Evolutionary conservation across 2,113 vertebrate species (phyloP), one percentile per base, ranked within the genome.

Genomic region (Oryzias woworae): DNA sequence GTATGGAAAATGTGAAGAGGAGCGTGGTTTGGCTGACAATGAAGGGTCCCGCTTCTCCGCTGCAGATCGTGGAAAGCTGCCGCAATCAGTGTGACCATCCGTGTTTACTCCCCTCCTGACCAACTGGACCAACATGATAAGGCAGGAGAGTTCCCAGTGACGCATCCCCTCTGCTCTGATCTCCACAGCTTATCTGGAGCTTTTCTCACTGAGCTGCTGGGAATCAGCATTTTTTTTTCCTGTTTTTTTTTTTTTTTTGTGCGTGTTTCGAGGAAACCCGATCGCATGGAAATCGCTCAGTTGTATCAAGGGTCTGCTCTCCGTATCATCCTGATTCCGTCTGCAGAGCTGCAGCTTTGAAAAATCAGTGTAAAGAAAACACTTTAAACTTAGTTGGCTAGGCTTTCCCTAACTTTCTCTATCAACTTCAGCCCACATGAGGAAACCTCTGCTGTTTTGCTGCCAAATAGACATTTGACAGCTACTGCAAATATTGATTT

Each of bases 41-140:
- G 31, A 62, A 74, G 24, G 55, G 49, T 71, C 61, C 66, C 46
- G 8, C 58, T 66, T 63, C 73, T 71, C 51, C 73, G 75, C 69
- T 76, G 66, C 75, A 56, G 77, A 59, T 36, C 3, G 75, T 65
- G 50, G 46, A 62, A 73, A 78, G 62, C 45, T 15, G 23, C 67
- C 44, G 12, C 67, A 83, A 85, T 85, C 85, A 62, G 71, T 42
- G 23, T 56, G 56, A 45, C 73, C 17, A 36, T 65, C 58, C 13
- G 2, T 78, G 69, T 79, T 85, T 77, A 54, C 69, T 62, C 76
- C 55, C 60, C 57, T 43, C 64, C 22, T 26, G 23, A 72, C 60
- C 87, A 79, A 81, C 87, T 90, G 88, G 58, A 85, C 68, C 74
- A 86, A 87, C 86, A 85, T 31, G 89, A 90, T 90, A 90, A 90